Evolutionary conservation across 2,888 invertebrate genomes (phyloP), one percentile per base, ranked within the genome.

Genomic region (Noctua fimbriata): DNA sequence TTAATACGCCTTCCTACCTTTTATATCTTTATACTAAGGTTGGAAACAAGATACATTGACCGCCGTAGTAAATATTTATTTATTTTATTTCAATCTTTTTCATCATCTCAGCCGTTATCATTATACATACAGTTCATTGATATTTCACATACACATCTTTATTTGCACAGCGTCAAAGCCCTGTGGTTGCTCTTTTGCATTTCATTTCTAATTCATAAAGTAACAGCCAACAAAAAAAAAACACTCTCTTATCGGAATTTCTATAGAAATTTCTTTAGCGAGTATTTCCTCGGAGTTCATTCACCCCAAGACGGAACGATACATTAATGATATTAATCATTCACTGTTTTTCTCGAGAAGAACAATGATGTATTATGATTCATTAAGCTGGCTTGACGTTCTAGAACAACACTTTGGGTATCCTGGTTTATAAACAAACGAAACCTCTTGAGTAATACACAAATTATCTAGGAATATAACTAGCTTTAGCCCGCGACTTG

Each of bases 341-440:
- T 76, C 52, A 47, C 28, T 69, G 67, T 69, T 72, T 63, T 77
- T 82, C 47, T 63, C 9, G 4, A 41, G 7, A 78, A 47, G 60
- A 66, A 72, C 47, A 16, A 71, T 72, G 52, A 71, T 44, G 32
- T 70, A 81, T 71, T 67, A 49, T 52, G 44, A 81, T 83, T 52
- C 0, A 83, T 81, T 83, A n/a, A 67, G 6, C 7, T 52, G n/a
- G 36, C 18, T 79, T 36, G 24, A 81, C 24, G 9, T 32, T 69
- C 41, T 52, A 52, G 79, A 78, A 44, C 32, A 78, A 75, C 18
- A 73, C 76, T 70, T 75, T 44, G 24, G 18, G 44, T 36, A 47
- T 58, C 12, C 12, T 32, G 4, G 12, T 72, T 58, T 12, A 2
- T 24, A 32, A 32, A 58, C 1, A 58, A 32, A 28, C 2, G 32